A percentile compares a stretch with the other conserved stretches of the same genome.
phyloP scores from a whole-genome alignment of 2,797 vertebrate genomes.

The Petrocephalus schoutedeni region DNA sequence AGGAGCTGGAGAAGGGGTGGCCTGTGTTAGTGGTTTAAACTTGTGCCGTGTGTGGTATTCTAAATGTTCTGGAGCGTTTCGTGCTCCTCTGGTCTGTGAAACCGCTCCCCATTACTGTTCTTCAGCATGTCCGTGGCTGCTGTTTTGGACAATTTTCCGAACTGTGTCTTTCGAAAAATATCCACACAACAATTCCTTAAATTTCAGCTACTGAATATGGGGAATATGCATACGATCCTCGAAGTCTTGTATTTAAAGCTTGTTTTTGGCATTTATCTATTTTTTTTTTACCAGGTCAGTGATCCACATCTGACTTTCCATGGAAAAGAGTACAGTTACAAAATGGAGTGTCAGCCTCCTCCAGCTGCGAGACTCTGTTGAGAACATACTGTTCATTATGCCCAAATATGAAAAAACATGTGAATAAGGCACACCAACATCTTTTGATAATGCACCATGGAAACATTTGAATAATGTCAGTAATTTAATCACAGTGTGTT shows the following conservation, averaged over 20 bases:
- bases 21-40: conserved; percentile 58
- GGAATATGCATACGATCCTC: conserved; percentile 26
- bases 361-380: neutral
- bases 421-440: neutral
- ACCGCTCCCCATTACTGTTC: conserved; percentile 55
- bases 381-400: conserved; percentile 29
- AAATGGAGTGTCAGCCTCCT: conserved; percentile 23
- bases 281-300: conserved; percentile 27
- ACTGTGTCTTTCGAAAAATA: conserved; percentile 43
- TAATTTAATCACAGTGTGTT: neutral
- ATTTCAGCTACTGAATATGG: conserved; percentile 35
- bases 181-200: conserved; percentile 23
- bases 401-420: conserved; percentile 37
- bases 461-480: conserved; percentile 4
- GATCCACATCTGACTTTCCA: conserved; percentile 24
- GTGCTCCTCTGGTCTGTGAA: conserved; percentile 52
- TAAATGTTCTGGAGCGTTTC: conserved; percentile 55
- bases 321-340: conserved; percentile 6
- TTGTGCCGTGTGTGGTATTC: conserved; percentile 67
- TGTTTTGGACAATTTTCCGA: conserved; percentile 53
- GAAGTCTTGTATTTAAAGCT: conserved; percentile 14
- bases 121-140: conserved; percentile 40
- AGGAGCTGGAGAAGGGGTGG: neutral
- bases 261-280: conserved; percentile 19
- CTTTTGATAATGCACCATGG: neutral